Evolutionary conservation across 2,113 vertebrate genomes (phyloP), one percentile per base, ranked within the genome.

Genomic region (Canis aureus): DNA sequence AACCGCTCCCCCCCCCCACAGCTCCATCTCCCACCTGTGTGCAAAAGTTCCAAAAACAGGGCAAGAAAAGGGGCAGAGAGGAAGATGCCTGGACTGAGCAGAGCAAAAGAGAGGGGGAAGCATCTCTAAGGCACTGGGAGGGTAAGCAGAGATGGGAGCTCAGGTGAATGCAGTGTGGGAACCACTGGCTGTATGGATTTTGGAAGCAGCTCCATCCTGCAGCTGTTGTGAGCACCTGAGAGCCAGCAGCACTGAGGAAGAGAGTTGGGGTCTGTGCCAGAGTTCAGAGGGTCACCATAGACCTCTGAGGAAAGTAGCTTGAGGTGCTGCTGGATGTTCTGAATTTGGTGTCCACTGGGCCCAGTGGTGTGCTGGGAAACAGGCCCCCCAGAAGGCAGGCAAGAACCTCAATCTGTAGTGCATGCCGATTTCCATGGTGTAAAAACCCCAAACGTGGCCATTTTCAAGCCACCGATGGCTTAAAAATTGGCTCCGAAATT

Each of bases 101-200:
- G n/a, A 88, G 62, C 27, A 51, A 17, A n/a, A 43, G 35, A 69
- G 60, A 62, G 22, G 29, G 60, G 29, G 11, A 25, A 16, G 79
- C 3, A 4, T 51, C 2, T 38, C 35, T 27, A 15, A 22, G n/a
- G 27, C 4, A 6, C 25, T 11, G 5, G 25, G 11, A 84, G 55
- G 43, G 29, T 59, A 27, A 0, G 15, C 19, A 51, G 59, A 49
- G 35, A 35, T 6, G 8, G 38, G 51, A 43, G 51, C 25, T 23
- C 1, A 0, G 25, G 17, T 0, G 2, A 59, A 5, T 0, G 0
- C 53, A 62, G 8, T 2, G 6, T 1, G 4, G 22, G 8, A 64
- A 32, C 0, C 27, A 7, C 38, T 3, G 19, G 32, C 27, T 25
- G 5, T 22, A 27, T 43, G 29, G 15, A 57, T 8, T 8, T 11